phyloP scores from a whole-genome alignment of 1,140 invertebrate genomes.

The Macrocentrus cingulum region DNA sequence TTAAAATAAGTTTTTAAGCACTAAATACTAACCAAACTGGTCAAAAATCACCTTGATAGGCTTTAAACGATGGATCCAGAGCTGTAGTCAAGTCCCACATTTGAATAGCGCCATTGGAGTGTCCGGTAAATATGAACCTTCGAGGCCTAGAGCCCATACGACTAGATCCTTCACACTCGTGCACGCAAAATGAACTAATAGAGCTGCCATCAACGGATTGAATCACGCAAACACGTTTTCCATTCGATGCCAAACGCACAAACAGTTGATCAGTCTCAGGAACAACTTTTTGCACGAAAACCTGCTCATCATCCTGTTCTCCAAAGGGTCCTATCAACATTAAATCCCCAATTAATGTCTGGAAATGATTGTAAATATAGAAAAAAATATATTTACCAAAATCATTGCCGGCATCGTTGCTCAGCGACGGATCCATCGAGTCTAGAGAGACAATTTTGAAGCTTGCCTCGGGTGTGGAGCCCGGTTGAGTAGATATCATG shows the following conservation, averaged over 20 bases:
- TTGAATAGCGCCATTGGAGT: slow-evolving; percentile 91
- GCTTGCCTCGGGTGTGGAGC: slow-evolving; percentile 92
- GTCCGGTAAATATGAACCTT: slow-evolving; percentile 92
- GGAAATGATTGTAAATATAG: too few species aligned
- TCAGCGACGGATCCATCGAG: slow-evolving; percentile 75
- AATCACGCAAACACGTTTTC: slow-evolving; percentile 93
- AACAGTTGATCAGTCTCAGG: slow-evolving; percentile 94
- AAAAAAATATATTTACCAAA: slow-evolving; percentile 62
- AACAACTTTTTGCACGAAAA: slow-evolving; percentile 97
- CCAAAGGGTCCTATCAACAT: slow-evolving; percentile 82
- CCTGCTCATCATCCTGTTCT: slow-evolving; percentile 95
- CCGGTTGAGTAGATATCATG: slow-evolving; percentile 97
- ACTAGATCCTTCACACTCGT: slow-evolving; percentile 94
- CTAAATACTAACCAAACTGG: slow-evolving; percentile 7
- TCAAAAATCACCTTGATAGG: slow-evolving; percentile 61
- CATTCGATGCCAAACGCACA: slow-evolving; percentile 91
- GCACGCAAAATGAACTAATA: slow-evolving; percentile 94
- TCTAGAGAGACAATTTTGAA: slow-evolving; percentile 95
- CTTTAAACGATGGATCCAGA: slow-evolving; percentile 77
- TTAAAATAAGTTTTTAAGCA: slow-evolving; percentile 14
- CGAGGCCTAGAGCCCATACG: slow-evolving; percentile 88
- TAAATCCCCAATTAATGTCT: not conserved
- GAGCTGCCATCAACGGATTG: slow-evolving; percentile 91
- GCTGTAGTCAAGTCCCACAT: slow-evolving; percentile 99
- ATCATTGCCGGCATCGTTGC: slow-evolving; percentile 77